phyloP scores from a whole-genome alignment of 2,888 invertebrate species.

The Rotaria magnacalcarata region DNA sequence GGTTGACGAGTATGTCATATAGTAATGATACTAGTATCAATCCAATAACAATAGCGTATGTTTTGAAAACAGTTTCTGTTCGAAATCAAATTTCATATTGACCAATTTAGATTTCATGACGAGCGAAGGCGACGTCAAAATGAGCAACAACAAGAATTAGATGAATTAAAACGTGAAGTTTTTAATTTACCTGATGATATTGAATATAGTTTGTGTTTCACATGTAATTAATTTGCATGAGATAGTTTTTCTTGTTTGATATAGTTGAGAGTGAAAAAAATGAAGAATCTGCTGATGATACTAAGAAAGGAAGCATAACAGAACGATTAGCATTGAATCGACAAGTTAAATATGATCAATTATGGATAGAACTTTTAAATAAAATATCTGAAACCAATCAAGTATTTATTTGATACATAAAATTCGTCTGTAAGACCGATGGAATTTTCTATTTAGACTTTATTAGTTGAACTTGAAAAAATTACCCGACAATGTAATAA shows the following conservation, averaged over 20 bases:
- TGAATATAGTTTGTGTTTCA: neutral
- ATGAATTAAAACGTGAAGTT: conserved; percentile 20
- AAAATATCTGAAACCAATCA: conserved; percentile 13
- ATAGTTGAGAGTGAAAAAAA: neutral
- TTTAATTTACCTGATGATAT: conserved; percentile 4
- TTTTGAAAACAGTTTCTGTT: neutral
- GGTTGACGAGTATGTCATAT: neutral
- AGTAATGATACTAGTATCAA: neutral
- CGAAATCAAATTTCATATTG: neutral
- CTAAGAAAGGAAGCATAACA: neutral
- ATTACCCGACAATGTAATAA: neutral
- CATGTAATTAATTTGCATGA: neutral
- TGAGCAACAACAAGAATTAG: neutral
- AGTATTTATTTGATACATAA: neutral
- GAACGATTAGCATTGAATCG: neutral
- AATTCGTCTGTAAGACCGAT: too few relatives aligned
- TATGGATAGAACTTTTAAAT: neutral
- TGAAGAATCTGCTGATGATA: neutral
- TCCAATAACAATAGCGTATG: neutral
- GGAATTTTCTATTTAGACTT: neutral
- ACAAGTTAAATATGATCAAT: neutral
- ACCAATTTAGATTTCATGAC: neutral
- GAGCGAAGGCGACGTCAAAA: neutral
- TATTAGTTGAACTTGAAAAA: neutral
- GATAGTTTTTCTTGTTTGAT: neutral